Percentiles rank a stretch among this genome's conserved stretches.
phyloP scores from a whole-genome alignment of 2,888 invertebrate species.

The Lasioglossum pauxillum region DNA sequence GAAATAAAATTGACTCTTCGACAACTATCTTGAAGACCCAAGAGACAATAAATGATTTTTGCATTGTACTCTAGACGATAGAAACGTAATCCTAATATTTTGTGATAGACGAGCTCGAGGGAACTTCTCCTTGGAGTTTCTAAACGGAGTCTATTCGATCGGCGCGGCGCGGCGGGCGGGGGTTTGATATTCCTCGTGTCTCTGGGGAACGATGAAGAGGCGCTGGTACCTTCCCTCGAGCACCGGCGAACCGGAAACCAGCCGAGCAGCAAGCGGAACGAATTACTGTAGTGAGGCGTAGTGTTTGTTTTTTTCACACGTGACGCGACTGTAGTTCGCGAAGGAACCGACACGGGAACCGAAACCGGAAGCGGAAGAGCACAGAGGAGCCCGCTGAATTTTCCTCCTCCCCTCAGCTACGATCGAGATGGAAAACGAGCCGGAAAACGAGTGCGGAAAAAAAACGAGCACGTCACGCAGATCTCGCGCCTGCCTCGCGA shows the following conservation, averaged over 20 bases:
- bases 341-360: slow-evolving; percentile 4
- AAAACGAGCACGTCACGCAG: background rate
- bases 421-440: slow-evolving; percentile 8
- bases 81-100: slow-evolving; percentile 2
- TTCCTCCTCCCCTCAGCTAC: slow-evolving; percentile 20
- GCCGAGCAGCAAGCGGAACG: slow-evolving; percentile 44
- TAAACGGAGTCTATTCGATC: background rate
- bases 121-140: background rate
- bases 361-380: slow-evolving; percentile 17
- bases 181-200: background rate
- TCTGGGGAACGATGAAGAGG: background rate
- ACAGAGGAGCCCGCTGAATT: slow-evolving; percentile 2
- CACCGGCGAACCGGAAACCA: slow-evolving; percentile 39
- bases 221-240: background rate
- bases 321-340: slow-evolving; percentile 28
- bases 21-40: background rate
- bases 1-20: background rate
- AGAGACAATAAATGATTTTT: slow-evolving; percentile 4
- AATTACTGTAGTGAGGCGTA: slow-evolving; percentile 67
- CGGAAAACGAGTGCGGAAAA: background rate
- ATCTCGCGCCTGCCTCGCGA: slow-evolving; percentile 43
- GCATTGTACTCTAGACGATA: background rate
- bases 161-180: background rate
- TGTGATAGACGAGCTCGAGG: background rate
- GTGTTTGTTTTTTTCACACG: slow-evolving; percentile 59